phyloP scores from a whole-genome alignment of 2,797 vertebrate species.

The Naso thynnoides region DNA sequence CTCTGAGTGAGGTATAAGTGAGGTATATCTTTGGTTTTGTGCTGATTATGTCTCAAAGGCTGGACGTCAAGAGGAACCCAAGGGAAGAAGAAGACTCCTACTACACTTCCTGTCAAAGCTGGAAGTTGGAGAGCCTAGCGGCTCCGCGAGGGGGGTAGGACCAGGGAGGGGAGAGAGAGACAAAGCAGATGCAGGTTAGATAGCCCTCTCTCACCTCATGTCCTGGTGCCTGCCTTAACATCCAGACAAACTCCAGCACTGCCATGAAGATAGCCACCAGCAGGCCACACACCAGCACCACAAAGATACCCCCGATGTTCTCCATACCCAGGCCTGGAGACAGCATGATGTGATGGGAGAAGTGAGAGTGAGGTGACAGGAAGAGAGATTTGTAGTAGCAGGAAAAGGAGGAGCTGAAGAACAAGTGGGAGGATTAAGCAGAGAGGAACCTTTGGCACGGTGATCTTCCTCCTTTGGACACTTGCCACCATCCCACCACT shows the following conservation, averaged over 20 bases:
- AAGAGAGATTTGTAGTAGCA: neutral
- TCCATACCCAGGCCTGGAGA: conserved; percentile 95
- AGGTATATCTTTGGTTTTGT: conserved; percentile 74
- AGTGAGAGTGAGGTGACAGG: neutral
- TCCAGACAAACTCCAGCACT: conserved; percentile 99
- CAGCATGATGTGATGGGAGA: neutral
- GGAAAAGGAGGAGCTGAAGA: neutral
- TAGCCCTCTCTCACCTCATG: conserved; percentile 92
- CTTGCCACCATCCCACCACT: conserved; percentile 99
- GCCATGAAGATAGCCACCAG: conserved; percentile 99
- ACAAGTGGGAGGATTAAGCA: conserved; percentile 14
- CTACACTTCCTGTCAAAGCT: conserved; percentile 53
- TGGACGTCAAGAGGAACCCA: conserved; percentile 17
- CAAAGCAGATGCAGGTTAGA: conserved; percentile 85
- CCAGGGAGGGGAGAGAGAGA: conserved; percentile 72
- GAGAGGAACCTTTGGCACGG: conserved; percentile 93
- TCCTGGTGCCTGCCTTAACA: conserved; percentile 92
- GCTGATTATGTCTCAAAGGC: conserved; percentile 50
- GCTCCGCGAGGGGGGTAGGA: conserved; percentile 43
- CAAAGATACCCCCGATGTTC: conserved; percentile 99
- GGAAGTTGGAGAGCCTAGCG: conserved; percentile 46
- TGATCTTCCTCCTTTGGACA: conserved; percentile 99
- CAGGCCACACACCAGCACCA: conserved; percentile 98
- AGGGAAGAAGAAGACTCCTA: conserved; percentile 26
- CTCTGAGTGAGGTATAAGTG: conserved; percentile 42